Evolutionary conservation across 2,113 vertebrate species (phyloP), one percentile per base, ranked within the genome.

Genomic region (Burhinus oedicnemus): DNA sequence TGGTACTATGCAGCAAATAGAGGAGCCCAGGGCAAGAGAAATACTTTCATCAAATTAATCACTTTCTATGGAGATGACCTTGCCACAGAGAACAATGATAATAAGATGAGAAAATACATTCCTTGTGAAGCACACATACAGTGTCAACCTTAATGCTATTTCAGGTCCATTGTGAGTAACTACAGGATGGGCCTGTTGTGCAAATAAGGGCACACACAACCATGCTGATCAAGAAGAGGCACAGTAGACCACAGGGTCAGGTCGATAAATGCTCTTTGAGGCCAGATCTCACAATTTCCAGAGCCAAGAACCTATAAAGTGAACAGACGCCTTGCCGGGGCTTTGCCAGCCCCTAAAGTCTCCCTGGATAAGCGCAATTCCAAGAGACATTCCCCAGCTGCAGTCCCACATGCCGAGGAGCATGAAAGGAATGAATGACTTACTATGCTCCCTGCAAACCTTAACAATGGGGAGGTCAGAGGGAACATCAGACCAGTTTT

Each of bases 331-430:
- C 71, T 77, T 6, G 6, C n/a, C 58, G 45, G 15, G 22, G 18
- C 57, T 93, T 80, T 1, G 0, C 30, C 54, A 96, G 76, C 80
- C 75, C 83, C 58, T 10, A 80, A 54, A 91, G 36, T 54, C 19
- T 49, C 66, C n/a, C 70, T 30, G 34, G 95, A 83, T 89, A 87
- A 92, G 55, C 12, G 81, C 92, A 82, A 97, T 97, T 97, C 95
- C 93, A 95, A 78, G 92, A 85, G 54, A 61, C 16, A 8, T 57
- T 93, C 30, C 69, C 80, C 97, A 98, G 96, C 97, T 98, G 97
- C 94, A 72, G 87, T 70, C 65, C 40, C 47, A 70, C 61, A 96
- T 0, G 1, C 51, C 29, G 78, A 78, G 18, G n/a, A 61, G 30
- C 44, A 64, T 18, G 54, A 93, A 91, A 83, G 65, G 76, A 74